Evolutionary conservation across 2,888 invertebrate genomes (phyloP), one percentile per base, ranked within the genome.

Genomic region (Volucella zonaria): DNA sequence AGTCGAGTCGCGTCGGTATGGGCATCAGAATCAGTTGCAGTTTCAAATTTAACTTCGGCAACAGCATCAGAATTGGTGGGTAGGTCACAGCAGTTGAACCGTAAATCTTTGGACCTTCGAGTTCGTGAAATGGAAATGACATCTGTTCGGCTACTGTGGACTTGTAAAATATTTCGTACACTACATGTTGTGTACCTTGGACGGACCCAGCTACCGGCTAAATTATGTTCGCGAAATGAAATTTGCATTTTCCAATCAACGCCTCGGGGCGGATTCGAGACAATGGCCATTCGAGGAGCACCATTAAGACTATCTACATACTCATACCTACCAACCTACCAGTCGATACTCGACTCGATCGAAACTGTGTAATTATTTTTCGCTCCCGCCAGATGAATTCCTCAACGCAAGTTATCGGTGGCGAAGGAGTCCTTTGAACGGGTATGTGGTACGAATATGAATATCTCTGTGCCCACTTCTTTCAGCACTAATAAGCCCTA

Each of bases 241-340:
- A 90, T 90, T 91, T 90, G 89, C 91, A 91, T 91, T 90, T 90
- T 89, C 89, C 89, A 89, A 91, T 90, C 90, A 90, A 89, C 91
- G 89, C 90, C 91, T 90, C 88, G 88, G 88, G 91, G 90, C 89
- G 88, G 71, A n/a, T 59, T 67, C 51, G 76, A 81, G 85, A 85
- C 85, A 85, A 85, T 81, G 77, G 76, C 76, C 81, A 31, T 31
- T 12, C 80, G 59, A 59, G 64, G 43, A 47, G 74, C 49, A 51
- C 80, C 70, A 83, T 82, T 74, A 78, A 78, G 67, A 67, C 45
- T 15, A 47, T 31, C 31, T 31, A 31, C 31, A 0, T n/a, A n/a
- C n/a, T n/a, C n/a, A n/a, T n/a, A n/a, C n/a, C n/a, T 6, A 31
- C 31, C 4, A 31, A 31, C 4, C 31, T 31, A 45, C 49, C 66